Evolutionary conservation across 2,797 vertebrate species (phyloP), one percentile per base, ranked within the genome.

Genomic region (Tamandua tetradactyla): DNA sequence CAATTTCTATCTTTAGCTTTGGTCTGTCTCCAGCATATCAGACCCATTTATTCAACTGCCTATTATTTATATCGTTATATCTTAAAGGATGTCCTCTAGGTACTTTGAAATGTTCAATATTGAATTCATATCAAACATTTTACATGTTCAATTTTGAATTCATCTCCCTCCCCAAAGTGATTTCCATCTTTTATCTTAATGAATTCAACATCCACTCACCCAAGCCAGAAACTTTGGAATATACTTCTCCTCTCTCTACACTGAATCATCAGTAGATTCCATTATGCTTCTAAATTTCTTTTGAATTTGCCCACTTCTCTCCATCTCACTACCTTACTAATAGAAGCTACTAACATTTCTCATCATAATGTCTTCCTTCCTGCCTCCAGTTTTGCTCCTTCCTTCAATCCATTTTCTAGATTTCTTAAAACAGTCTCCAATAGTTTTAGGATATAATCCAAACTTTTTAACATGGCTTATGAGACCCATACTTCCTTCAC

Each of bases 271-370:
- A 89, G 17, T 35, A 88, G 57, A 32, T 27, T 5, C 1, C 37
- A 93, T 74, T 25, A 59, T 62, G 42, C 35, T 32, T 88, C 44
- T 75, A 74, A 68, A 61, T 90, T 87, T 87, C 59, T 91, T 59
- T 81, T 79, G 57, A 82, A 35, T 52, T 68, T 44, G 59, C 57
- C n/a, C 14, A 52, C 42, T 37, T 86, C 61, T 85, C 52, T 69
- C 20, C 5, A 27, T 79, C n/a, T 66, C 40, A 84, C 23, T 91
- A 49, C 61, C 13, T 22, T 81, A 27, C 40, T 52, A 79, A 66
- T 49, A 91, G 22, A 68, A 49, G 72, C n/a, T 52, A 74, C 64
- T 62, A 82, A 18, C 2, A 6, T 49, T 72, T 66, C 72, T 84
- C 40, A 78, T 20, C 44, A 5, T 42, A 72, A 84, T 18, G 91